Evolutionary conservation across 2,888 invertebrate genomes (phyloP).

Genomic region (Lasiommata megera): DNA sequence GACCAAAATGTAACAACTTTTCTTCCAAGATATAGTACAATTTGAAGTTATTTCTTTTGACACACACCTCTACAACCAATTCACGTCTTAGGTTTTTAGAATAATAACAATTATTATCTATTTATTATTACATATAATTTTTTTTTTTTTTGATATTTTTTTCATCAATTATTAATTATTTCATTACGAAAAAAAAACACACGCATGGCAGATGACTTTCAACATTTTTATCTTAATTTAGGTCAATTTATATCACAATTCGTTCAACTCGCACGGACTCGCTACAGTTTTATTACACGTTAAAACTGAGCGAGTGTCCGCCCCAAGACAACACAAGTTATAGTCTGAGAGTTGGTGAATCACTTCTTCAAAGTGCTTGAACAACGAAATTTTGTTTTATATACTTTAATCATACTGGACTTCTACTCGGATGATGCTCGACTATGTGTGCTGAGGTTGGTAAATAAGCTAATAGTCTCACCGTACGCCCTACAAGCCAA

Average conservation of each 20-base stretch:
- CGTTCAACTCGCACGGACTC: conserved; percentile 37
- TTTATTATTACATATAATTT: conserved; percentile 41
- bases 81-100: background rate
- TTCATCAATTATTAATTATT: conserved; percentile 50
- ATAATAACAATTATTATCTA: conserved; percentile 36
- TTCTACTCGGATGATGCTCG: too few relatives aligned
- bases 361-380: background rate
- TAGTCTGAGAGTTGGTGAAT: background rate
- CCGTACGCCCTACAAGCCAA: too few relatives aligned
- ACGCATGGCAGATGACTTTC: conserved; percentile 64
- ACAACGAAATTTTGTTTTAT: background rate
- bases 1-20: too few relatives aligned
- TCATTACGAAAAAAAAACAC: conserved; percentile 62
- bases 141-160: conserved; percentile 64
- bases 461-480: too few relatives aligned
- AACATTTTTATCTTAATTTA: conserved; percentile 72
- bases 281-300: conserved; percentile 34
- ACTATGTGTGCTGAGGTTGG: too few relatives aligned
- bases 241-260: conserved; percentile 65
- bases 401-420: too few relatives aligned
- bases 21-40: background rate
- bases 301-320: conserved; percentile 37
- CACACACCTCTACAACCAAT: background rate
- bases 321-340: conserved; percentile 4
- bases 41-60: background rate